Base-by-base conservation (phyloP, 2,113 vertebrate genomes). In the Pachyramphus minor region DNA sequence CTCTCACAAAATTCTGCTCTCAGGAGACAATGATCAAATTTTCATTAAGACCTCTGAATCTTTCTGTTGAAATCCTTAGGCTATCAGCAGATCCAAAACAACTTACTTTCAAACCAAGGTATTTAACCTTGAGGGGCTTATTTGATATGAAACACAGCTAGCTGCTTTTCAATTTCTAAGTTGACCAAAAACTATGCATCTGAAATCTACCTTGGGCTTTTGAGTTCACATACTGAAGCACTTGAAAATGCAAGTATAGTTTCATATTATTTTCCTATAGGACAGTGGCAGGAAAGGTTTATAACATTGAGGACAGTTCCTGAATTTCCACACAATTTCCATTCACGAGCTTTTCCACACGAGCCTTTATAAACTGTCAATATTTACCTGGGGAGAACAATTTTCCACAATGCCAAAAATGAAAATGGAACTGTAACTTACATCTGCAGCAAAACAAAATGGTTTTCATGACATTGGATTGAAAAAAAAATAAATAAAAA, bases 31-130 rank as follows among this genome's bases (percentile, higher is more conserved):
- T 59, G 50, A 95, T 91, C 81, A 91, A 90, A 94, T 93, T 96
- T 95, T 93, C 64, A 90, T 90, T 74, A 80, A 71, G 72, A 96
- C 50, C 78, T 91, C 83, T 59, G 87, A 91, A 66, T 66, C 66
- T 79, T 87, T 63, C 39, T 45, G 6, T 67, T 83, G 35, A 90
- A 93, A 86, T 90, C 93, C 79, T 95, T 77, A 55, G 50, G 50
- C 94, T 95, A 84, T 12, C 74, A 47, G 76, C 44, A 88, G 78
- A 83, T 69, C 78, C 89, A 91, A 96, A 95, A 3, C 67, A 94
- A 79, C 72, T 49, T 66, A 42, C 63, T 91, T 94, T 66, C 66
- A 87, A 94, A 94, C 19, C 39, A 67, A 71, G 55, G 45, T 69
- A 45, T 93, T 87, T 89, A 79, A 85, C 53, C 81, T 76, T 42